Evolutionary conservation across 1,140 invertebrate genomes (phyloP), one percentile per base, ranked within the genome.

Genomic region (Dendrolimus kikuchii): DNA sequence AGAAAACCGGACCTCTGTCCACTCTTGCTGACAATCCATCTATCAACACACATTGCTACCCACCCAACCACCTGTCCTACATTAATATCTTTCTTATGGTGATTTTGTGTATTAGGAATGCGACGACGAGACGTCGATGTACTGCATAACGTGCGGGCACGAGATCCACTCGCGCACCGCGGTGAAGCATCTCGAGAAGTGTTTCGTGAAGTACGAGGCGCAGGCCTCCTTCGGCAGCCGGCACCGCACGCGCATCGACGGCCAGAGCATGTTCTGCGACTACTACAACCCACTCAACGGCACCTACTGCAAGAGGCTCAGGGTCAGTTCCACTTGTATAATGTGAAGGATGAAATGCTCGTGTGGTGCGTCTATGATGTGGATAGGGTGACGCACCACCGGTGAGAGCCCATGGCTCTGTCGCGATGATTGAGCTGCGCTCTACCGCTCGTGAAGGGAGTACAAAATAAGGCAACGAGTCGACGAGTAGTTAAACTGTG

Each of bases 201-300:
- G 96, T 82, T 98, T 97, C 74, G 95, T 97, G 64, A 98, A 98
- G 91, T 97, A 98, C 82, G 98, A 99, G 79, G 97, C 96, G 48
- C 96, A 99, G 86, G 96, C 97, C 4, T 98, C 97, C 0, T 99
- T 98, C 84, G 97, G 96, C 8, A 98, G 96, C 8, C 92, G 96
- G 46, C 98, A 95, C 68, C 96, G 98, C 75, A 98, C 97, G 0
- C 90, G 95, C 46, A 98, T 99, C 62, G 97, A 99, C 83, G 95
- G 95, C 8, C 92, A 95, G 84, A 95, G 96, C 71, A 98, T 99
- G 93, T 99, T 99, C 80, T 99, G 98, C 81, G 98, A 99, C 74
- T 97, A 95, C 80, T 99, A 95, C 78, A 99, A 99, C 88, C 90
- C 94, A 5, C 88, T 90, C 3, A 96, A 95, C 71, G 90, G 92